phyloP scores from a whole-genome alignment of 2,113 vertebrate genomes.

The Oxyruncus cristatus region DNA sequence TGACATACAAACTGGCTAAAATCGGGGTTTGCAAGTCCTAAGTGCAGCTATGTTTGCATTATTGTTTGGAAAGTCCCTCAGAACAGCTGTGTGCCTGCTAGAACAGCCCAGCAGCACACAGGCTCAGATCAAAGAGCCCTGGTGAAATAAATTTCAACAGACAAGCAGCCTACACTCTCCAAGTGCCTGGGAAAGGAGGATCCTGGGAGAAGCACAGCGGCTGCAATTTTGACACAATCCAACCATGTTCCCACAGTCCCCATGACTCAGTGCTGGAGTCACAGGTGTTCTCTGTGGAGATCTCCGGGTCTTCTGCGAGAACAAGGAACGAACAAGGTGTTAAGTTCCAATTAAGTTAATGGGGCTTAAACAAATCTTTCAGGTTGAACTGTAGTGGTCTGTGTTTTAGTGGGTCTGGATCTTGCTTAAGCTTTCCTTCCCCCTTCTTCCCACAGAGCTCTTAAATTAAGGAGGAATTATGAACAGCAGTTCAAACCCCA shows the following conservation, averaged over 20 bases:
- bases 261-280: background rate
- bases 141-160: background rate
- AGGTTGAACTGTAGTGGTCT: background rate
- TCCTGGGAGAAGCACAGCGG: accelerated
- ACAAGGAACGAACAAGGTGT: background rate
- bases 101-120: background rate
- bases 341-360: conserved; percentile 19
- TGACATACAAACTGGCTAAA: background rate
- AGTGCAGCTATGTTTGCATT: conserved; percentile 26
- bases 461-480: background rate
- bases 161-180: background rate
- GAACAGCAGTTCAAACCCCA: background rate
- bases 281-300: background rate
- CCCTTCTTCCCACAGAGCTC: background rate
- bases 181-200: background rate
- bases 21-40: conserved; percentile 45
- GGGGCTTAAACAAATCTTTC: conserved; percentile 1
- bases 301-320: background rate
- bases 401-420: background rate
- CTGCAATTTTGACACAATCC: background rate
- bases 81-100: background rate
- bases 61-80: background rate
- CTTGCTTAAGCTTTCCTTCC: background rate
- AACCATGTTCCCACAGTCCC: background rate
- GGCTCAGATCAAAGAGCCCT: background rate